phyloP scores from a whole-genome alignment of 2,797 vertebrate species.

The Scolopax bukidnonensis region DNA sequence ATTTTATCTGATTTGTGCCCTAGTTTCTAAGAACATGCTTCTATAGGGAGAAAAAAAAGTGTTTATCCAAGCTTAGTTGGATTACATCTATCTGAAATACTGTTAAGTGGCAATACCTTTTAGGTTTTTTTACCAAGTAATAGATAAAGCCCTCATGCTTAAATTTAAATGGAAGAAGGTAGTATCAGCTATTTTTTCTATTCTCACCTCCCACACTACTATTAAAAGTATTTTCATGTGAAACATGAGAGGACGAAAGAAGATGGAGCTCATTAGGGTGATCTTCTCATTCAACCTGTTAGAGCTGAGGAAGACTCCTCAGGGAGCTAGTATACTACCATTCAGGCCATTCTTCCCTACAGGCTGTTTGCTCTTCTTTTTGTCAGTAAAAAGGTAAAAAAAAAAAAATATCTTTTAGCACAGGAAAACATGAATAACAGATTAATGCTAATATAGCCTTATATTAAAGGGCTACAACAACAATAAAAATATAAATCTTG shows the following conservation, averaged over 20 bases:
- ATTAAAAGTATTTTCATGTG: background rate
- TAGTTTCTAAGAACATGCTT: background rate
- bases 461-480: background rate
- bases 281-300: background rate
- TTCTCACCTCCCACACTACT: background rate
- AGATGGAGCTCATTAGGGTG: background rate
- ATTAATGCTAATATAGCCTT: background rate
- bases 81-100: background rate
- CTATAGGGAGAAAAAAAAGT: background rate
- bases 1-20: conserved; percentile 29
- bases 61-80: background rate
- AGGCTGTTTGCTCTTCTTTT: background rate
- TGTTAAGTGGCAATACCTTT: background rate
- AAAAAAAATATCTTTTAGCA: background rate
- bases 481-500: background rate
- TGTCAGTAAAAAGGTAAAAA: background rate
- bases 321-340: background rate
- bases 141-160: background rate
- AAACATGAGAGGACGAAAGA: background rate
- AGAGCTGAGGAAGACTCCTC: background rate
- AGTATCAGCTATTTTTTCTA: background rate
- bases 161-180: background rate
- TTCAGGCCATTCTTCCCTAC: background rate
- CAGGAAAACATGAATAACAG: background rate
- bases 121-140: background rate